Evolutionary conservation across 53 echinoderm and acorn worm genomes (phyloP).

Genomic region (Hippasteria phrygiana): DNA sequence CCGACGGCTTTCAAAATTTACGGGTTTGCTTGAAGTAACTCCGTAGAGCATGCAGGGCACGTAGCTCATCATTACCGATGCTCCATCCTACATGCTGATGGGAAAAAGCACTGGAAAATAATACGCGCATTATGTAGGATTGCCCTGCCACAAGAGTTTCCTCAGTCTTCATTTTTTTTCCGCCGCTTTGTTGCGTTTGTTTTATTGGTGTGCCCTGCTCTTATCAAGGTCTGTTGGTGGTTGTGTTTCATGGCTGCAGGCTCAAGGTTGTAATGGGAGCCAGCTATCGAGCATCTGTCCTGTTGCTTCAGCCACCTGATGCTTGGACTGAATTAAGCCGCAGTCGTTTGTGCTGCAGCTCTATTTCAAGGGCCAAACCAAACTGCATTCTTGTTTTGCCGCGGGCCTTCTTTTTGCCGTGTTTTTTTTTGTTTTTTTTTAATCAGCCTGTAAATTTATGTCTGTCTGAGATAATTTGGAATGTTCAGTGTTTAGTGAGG

Average conservation of each 20-base stretch:
- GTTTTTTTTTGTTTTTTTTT: background rate
- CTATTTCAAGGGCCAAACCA: background rate
- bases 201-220: background rate
- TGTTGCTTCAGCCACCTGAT: conserved; percentile 41
- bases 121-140: conserved; percentile 9
- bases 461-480: background rate
- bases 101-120: background rate
- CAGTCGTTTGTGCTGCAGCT: background rate
- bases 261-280: conserved; percentile 19
- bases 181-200: background rate
- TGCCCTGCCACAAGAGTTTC: background rate
- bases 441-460: background rate
- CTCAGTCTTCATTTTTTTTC: background rate
- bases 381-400: too few relatives aligned
- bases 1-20: conserved; percentile 20
- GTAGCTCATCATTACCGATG: background rate
- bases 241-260: conserved; percentile 44
- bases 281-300: conserved; percentile 49
- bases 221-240: background rate
- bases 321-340: background rate
- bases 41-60: background rate
- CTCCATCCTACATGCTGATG: background rate
- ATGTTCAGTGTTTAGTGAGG: too few relatives aligned
- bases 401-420: background rate
- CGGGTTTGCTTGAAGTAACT: background rate